Evolutionary conservation across 1,140 invertebrate species (phyloP).

Genomic region (Ephestia elutella): DNA sequence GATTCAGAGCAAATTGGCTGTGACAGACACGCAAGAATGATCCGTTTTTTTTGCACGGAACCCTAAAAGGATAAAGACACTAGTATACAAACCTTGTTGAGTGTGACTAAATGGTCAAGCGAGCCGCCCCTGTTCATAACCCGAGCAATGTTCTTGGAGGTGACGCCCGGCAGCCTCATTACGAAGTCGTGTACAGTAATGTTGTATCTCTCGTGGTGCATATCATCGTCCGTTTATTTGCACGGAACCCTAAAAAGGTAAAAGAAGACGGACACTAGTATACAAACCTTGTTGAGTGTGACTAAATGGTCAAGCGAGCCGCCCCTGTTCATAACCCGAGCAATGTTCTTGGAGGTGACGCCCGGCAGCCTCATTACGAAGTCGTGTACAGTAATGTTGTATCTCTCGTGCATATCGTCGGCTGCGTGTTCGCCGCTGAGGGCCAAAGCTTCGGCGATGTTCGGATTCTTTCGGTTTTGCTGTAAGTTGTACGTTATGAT

Average conservation of each 20-base stretch:
- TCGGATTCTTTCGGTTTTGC: constrained; percentile 87
- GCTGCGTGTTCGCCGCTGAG: constrained; percentile 78
- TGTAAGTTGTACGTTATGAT: too few species aligned
- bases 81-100: constrained; percentile 74
- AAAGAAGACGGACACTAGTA: too few species aligned
- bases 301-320: constrained; percentile 82
- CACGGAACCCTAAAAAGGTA: too few species aligned
- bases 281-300: constrained; percentile 73
- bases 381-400: constrained; percentile 86
- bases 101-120: constrained; percentile 79
- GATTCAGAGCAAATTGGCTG: too few species aligned
- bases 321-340: constrained; percentile 85
- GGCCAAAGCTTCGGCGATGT: constrained; percentile 78
- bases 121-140: constrained; percentile 87
- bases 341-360: constrained; percentile 90
- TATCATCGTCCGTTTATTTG: too few species aligned
- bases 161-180: constrained; percentile 91
- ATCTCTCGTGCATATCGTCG: constrained; percentile 80
- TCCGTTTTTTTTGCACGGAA: too few species aligned
- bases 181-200: constrained; percentile 88
- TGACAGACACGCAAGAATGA: too few species aligned
- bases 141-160: constrained; percentile 87
- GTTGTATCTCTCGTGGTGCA: constrained; percentile 83
- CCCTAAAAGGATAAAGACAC: too few species aligned
- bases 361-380: constrained; percentile 94